phyloP scores from a whole-genome alignment of 1,140 invertebrate species.

The Drosophila dunni region DNA sequence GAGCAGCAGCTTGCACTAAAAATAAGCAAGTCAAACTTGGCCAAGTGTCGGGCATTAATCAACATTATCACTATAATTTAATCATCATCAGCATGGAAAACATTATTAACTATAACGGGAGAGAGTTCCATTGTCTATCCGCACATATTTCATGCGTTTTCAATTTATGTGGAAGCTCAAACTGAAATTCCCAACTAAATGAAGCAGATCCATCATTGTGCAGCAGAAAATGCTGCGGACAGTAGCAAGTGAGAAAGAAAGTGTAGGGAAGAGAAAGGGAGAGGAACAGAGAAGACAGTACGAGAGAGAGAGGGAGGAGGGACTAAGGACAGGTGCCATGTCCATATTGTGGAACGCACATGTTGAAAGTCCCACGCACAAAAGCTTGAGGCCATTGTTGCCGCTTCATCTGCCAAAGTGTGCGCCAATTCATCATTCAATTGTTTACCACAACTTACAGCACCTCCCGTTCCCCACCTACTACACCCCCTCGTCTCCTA shows the following conservation, averaged over 20 bases:
- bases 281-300: not conserved
- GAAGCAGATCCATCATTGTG: conserved; percentile 74
- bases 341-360: conserved; percentile 36
- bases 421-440: conserved; percentile 46
- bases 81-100: not conserved
- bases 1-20: not conserved
- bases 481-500: not conserved
- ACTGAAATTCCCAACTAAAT: conserved; percentile 53
- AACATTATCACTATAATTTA: conserved; percentile 2
- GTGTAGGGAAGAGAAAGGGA: conserved; percentile 12
- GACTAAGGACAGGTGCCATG: conserved; percentile 29
- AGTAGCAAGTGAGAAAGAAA: not conserved
- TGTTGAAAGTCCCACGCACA: conserved; percentile 39
- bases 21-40: not conserved
- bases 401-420: conserved; percentile 41
- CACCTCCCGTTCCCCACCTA: not conserved
- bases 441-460: conserved; percentile 16
- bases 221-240: conserved; percentile 21
- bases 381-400: conserved; percentile 40
- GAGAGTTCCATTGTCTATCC: not conserved
- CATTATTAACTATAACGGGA: not conserved
- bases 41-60: conserved; percentile 3
- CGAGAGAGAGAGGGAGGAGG: not conserved
- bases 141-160: conserved; percentile 35
- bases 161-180: conserved; percentile 23